Evolutionary conservation across 2,888 invertebrate genomes (phyloP).

Genomic region (Euzetes globulus): DNA sequence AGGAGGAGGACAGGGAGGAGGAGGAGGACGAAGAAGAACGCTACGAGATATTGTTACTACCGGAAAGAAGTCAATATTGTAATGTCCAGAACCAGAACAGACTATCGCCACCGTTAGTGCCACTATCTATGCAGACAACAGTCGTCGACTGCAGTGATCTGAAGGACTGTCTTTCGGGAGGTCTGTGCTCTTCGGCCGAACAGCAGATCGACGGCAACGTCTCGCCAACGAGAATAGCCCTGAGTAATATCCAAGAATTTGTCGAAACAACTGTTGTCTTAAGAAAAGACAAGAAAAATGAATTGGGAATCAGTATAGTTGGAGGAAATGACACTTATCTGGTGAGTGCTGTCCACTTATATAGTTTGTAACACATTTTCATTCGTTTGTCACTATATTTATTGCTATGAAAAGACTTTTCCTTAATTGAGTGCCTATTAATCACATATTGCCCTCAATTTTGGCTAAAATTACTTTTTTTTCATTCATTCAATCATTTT

Average conservation of each 20-base stretch:
- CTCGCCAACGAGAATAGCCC: constrained; percentile 39
- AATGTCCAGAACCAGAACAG: background rate
- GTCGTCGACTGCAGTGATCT: background rate
- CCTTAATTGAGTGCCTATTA: too few species aligned
- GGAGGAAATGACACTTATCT: constrained; percentile 44
- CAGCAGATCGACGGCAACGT: background rate
- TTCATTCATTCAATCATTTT: too few species aligned
- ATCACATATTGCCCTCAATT: too few species aligned
- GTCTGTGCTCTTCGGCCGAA: too few species aligned
- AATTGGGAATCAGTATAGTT: constrained; percentile 43
- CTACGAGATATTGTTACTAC: constrained; percentile 19
- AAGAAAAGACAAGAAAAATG: constrained; percentile 44
- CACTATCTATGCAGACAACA: background rate
- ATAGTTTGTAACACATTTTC: too few species aligned
- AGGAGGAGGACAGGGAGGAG: background rate
- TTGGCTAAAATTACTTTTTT: too few species aligned
- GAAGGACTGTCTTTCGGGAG: background rate
- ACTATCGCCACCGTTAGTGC: constrained; percentile 21
- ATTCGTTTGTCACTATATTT: too few species aligned
- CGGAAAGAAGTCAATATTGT: background rate
- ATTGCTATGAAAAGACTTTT: too few species aligned
- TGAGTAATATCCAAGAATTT: constrained; percentile 44
- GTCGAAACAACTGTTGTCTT: constrained; percentile 44
- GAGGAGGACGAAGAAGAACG: background rate
- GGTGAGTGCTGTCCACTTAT: constrained; percentile 39